Evolutionary conservation across 2,797 vertebrate genomes (phyloP).

Genomic region (Melanotaenia pygmaea): DNA sequence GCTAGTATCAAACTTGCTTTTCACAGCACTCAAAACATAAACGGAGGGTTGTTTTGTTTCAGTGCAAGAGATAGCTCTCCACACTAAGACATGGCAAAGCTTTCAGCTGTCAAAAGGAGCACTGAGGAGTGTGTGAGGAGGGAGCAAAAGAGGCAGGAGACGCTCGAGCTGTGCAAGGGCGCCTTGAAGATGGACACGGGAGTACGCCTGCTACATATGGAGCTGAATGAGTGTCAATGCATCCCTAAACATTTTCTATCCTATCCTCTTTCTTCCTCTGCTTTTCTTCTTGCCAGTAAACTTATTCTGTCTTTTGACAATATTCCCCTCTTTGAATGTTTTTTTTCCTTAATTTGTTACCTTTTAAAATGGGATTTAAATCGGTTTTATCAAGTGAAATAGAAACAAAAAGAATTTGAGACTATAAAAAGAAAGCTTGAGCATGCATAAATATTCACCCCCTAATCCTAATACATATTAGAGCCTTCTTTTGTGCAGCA

Average conservation of each 20-base stretch:
- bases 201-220: not conserved
- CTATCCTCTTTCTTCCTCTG: not conserved
- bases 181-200: constrained; percentile 26
- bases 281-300: too few species aligned
- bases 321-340: too few species aligned
- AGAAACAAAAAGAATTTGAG: too few species aligned
- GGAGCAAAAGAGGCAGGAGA: constrained; percentile 29
- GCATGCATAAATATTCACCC: too few species aligned
- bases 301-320: too few species aligned
- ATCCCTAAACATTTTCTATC: constrained; percentile 3
- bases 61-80: constrained; percentile 33
- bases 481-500: not conserved
- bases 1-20: constrained; percentile 44
- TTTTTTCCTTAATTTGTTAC: too few species aligned
- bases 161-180: constrained; percentile 1
- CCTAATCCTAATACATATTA: too few species aligned
- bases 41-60: constrained; percentile 49
- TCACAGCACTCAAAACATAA: constrained; percentile 36
- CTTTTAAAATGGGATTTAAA: too few species aligned
- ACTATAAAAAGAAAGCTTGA: too few species aligned
- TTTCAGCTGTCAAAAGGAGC: constrained; percentile 57
- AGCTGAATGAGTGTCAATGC: not conserved
- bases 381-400: too few species aligned
- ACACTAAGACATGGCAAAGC: constrained; percentile 30
- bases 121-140: constrained; percentile 37